Evolutionary conservation across 2,113 vertebrate species (phyloP).

Genomic region (Gambusia holbrooki): DNA sequence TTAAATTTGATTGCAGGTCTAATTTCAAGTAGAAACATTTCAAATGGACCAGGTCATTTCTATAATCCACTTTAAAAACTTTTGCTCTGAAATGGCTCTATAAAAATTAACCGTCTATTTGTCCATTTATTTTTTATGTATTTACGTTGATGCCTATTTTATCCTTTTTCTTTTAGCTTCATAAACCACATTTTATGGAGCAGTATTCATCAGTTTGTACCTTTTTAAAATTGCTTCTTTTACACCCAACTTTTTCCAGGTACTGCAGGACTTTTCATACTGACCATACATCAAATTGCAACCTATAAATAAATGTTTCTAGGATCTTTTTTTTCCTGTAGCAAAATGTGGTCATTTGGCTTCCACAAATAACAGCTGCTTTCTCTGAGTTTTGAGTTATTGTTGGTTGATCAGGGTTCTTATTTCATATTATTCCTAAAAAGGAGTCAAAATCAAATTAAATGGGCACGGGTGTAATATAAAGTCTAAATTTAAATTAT

Average conservation of each 20-base stretch:
- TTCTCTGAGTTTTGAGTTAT: too few species aligned
- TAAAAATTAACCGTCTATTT: background rate
- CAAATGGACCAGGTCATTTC: background rate
- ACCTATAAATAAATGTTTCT: background rate
- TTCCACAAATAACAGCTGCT: too few species aligned
- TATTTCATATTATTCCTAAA: too few species aligned
- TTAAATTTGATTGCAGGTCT: background rate
- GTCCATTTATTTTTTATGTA: background rate
- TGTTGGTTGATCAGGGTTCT: too few species aligned
- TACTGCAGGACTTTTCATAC: background rate
- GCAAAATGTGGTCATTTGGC: too few species aligned
- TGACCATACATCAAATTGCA: background rate
- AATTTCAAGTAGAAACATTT: background rate
- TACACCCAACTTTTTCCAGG: background rate
- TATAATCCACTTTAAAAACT: background rate
- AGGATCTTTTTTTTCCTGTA: too few species aligned
- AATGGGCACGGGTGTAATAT: too few species aligned
- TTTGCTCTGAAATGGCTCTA: background rate
- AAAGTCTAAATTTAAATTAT: too few species aligned
- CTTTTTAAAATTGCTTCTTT: background rate
- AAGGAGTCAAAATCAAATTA: too few species aligned
- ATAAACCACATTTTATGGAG: background rate
- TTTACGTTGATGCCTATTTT: background rate
- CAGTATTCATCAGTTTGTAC: background rate
- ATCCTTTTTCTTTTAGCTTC: background rate